Conservation (phyloP, 53 echinoderm and acorn worm species). For the Apostichopus leukothele region DNA sequence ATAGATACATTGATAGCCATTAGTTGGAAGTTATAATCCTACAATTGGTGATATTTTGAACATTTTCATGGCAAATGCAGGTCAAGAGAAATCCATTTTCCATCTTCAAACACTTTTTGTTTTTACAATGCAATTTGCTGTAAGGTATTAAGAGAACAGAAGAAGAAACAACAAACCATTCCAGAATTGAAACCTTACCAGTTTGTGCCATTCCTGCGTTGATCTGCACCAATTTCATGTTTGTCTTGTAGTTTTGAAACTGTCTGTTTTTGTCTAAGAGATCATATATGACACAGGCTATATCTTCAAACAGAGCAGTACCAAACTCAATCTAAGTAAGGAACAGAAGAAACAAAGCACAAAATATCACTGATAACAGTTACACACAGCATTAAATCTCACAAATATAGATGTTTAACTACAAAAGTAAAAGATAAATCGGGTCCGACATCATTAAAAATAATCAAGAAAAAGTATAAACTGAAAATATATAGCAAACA, state of each 20-base stretch:
- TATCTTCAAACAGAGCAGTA: slow-evolving; percentile 90
- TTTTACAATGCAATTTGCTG: no score
- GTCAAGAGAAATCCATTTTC: no score
- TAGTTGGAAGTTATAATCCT: no score
- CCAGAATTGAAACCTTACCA: neutral
- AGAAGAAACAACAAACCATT: neutral
- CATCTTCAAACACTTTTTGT: no score
- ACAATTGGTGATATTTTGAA: no score
- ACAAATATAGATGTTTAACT: neutral
- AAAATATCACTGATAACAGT: neutral
- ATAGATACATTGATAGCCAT: no score
- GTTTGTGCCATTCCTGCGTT: slow-evolving; percentile 8
- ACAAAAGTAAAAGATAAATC: neutral
- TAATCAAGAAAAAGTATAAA: neutral
- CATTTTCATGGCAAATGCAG: no score
- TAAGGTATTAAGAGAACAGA: neutral
- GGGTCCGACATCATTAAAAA: neutral
- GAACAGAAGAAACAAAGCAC: slow-evolving; percentile 4
- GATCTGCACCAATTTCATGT: slow-evolving; percentile 86
- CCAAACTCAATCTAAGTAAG: slow-evolving; percentile 81
- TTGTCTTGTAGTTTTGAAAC: slow-evolving; percentile 77
- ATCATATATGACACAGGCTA: slow-evolving; percentile 97
- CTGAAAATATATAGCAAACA: no score
- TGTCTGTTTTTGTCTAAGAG: slow-evolving; percentile 85
- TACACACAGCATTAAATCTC: neutral